Evolutionary conservation across 2,888 invertebrate species (phyloP), one percentile per base, ranked within the genome.

Genomic region (Cordilura impudica): DNA sequence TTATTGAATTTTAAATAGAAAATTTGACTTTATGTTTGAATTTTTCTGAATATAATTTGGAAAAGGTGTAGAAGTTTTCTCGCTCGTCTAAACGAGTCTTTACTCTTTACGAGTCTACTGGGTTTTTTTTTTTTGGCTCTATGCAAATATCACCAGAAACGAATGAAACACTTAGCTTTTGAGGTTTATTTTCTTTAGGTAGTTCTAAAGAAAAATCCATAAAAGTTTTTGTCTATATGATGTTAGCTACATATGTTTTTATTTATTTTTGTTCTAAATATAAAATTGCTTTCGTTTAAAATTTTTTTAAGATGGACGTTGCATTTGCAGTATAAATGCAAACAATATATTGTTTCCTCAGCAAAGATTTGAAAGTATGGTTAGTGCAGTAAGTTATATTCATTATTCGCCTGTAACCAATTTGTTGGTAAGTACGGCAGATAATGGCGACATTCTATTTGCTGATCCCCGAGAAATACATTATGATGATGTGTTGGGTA

Each of bases 401-500:
- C 84, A 86, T 69, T 87, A 84, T 39, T 86, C 85, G 73, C 81
- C 83, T n/a, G 80, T 83, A 43, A 81, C 81, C 10, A 83, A 85
- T 78, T 14, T 83, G n/a, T 70, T 83, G 14, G 84, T 82, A 4
- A 45, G 80, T 2, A 84, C 81, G 1, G 81, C 84, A 0, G 85
- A 87, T 12, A 87, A 86, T 71, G 89, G 89, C 0, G 89, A 89
- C 72, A 19, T 89, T 2, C 56, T 82, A 0, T 81, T 89, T 7
- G 19, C 84, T 2, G 75, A 84, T 54, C 49, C 82, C 1, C 79
- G 82, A 14, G 85, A 88, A 63, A 66, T 84, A 1, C 81, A 85
- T 45, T 75, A 82, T 47, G 86, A 86, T 21, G 72, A 81, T 6
- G 1, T 31, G 1, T 1, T 83, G 19, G 49, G 49, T 39, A 72